phyloP scores from a whole-genome alignment of 2,113 vertebrate species.

The Pseudorectes ferrugineus region DNA sequence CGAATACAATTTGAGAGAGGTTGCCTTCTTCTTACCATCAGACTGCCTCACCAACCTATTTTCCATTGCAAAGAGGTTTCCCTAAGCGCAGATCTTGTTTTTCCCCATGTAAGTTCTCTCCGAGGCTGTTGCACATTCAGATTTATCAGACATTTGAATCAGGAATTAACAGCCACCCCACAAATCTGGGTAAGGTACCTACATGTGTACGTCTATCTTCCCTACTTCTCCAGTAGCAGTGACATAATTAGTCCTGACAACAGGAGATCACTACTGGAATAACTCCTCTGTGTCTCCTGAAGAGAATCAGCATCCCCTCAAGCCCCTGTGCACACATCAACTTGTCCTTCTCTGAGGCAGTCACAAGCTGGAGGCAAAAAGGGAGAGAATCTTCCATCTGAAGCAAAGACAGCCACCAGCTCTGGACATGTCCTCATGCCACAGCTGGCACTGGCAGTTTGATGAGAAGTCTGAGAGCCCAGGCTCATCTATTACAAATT shows the following conservation, averaged over 20 bases:
- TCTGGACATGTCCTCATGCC: background rate
- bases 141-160: background rate
- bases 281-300: background rate
- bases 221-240: background rate
- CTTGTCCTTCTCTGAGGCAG: background rate
- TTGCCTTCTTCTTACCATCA: background rate
- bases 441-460: background rate
- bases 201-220: background rate
- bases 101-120: background rate
- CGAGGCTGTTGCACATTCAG: background rate
- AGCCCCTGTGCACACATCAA: background rate
- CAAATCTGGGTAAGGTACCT: background rate
- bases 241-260: background rate
- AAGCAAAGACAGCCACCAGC: background rate
- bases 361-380: background rate
- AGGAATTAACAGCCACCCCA: background rate
- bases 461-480: background rate
- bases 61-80: slow-evolving; percentile 38
- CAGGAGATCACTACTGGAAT: background rate
- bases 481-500: background rate
- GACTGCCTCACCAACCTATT: background rate
- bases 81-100: background rate
- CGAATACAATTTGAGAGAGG: background rate
- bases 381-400: background rate
- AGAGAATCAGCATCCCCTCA: background rate